These are phyloP conservation scores for Montipora sp. DNA, from an alignment of 64 coral and sea anemone species.

Conservation along the genomic window DNA sequence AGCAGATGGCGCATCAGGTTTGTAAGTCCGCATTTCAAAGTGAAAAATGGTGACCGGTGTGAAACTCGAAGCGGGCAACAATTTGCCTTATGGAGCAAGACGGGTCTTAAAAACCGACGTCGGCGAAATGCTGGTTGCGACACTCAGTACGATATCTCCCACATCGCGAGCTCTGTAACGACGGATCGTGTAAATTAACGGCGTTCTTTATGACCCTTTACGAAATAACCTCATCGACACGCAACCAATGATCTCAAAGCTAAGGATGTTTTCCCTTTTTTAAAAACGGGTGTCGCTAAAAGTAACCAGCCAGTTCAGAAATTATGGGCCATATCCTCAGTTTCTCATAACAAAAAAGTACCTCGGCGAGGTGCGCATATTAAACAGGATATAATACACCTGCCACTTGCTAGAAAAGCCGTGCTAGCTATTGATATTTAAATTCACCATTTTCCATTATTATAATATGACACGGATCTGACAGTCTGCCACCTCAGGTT, in stretches of 20 bases:
- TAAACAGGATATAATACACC: constrained; percentile 64
- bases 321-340: constrained; percentile 27
- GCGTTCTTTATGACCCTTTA: background rate
- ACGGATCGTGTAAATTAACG: constrained; percentile 8
- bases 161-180: constrained; percentile 9
- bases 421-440: constrained; percentile 68
- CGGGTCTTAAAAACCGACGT: constrained; percentile 5
- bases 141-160: background rate
- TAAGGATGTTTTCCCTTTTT: background rate
- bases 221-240: constrained; percentile 14
- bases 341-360: constrained; percentile 46
- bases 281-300: constrained; percentile 35
- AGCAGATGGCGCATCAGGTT: background rate
- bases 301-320: constrained; percentile 45
- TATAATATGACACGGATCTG: constrained; percentile 39
- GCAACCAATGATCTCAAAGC: constrained; percentile 10
- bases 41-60: background rate
- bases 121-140: background rate
- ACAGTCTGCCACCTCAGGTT: constrained; percentile 33
- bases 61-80: constrained; percentile 14
- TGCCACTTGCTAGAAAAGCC: constrained; percentile 34
- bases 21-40: constrained; percentile 38
- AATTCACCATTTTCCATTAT: constrained; percentile 50
- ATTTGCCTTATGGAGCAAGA: background rate
- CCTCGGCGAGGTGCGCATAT: constrained; percentile 34